A percentile compares a stretch with the other conserved stretches of the same genome.
Evolutionary conservation across 2,797 vertebrate species (phyloP).

Genomic region (Leptatherina wallacei): DNA sequence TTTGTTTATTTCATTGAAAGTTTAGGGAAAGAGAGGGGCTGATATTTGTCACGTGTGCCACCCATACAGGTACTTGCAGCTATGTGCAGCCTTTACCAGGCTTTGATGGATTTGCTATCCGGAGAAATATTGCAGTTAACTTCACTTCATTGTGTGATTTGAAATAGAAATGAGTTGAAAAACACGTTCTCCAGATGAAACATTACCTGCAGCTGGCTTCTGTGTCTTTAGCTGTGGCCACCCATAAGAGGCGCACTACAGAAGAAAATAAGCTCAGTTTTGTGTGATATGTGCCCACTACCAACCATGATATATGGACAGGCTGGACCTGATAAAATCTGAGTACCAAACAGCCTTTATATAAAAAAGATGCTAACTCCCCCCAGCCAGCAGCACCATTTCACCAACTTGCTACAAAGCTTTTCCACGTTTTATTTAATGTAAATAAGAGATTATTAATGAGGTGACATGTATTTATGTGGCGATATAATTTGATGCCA

Average conservation of each 20-base stretch:
- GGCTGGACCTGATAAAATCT: constrained; percentile 32
- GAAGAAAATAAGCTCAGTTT: constrained; percentile 33
- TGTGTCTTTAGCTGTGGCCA: constrained; percentile 25
- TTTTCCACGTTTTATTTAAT: constrained; percentile 12
- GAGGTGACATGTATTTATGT: constrained; percentile 8
- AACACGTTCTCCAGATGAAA: constrained; percentile 52
- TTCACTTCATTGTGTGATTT: constrained; percentile 36
- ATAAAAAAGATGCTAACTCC: constrained; percentile 29
- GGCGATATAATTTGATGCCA: constrained; percentile 9
- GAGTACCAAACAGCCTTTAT: constrained; percentile 24
- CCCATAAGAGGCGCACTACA: constrained; percentile 11
- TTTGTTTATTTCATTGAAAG: constrained; percentile 31
- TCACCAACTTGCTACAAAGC: constrained; percentile 8
- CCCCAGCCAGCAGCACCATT: constrained; percentile 17
- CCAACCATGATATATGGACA: constrained; percentile 7
- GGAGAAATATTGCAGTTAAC: constrained; percentile 33
- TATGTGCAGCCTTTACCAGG: constrained; percentile 30
- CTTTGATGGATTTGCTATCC: constrained; percentile 15
- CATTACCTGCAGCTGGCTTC: constrained; percentile 40
- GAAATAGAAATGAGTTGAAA: constrained; percentile 34
- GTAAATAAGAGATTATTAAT: constrained; percentile 25
- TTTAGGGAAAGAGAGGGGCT: constrained; percentile 30
- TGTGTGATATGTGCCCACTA: constrained; percentile 5
- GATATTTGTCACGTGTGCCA: constrained; percentile 29
- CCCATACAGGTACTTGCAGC: constrained; percentile 12